Evolutionary conservation across 2,888 invertebrate genomes (phyloP).

Genomic region (Caenorhabditis wallacei): DNA sequence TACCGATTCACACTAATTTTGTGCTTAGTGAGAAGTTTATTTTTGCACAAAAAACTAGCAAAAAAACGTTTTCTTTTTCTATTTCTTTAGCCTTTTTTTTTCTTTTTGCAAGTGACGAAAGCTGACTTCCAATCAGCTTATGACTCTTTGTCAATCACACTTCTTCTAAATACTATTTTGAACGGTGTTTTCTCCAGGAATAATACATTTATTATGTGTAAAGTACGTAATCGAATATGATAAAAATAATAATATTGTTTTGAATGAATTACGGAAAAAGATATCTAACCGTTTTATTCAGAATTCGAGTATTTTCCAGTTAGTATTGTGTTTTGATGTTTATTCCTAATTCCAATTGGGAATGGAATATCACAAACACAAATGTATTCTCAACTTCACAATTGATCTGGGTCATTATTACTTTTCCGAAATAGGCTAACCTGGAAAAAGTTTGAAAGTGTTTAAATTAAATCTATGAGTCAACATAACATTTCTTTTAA

Average conservation of each 20-base stretch:
- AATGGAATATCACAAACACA: too few relatives aligned
- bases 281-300: too few relatives aligned
- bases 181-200: constrained; percentile 19
- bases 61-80: neutral
- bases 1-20: constrained; percentile 55
- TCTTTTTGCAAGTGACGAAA: constrained; percentile 16
- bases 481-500: too few relatives aligned
- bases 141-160: constrained; percentile 19
- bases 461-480: too few relatives aligned
- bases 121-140: constrained; percentile 4
- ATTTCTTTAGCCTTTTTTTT: constrained; percentile 6
- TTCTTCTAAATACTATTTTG: constrained; percentile 4
- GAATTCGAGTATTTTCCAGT: too few relatives aligned
- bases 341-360: too few relatives aligned
- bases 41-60: constrained; percentile 1
- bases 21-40: neutral
- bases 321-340: too few relatives aligned
- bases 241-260: neutral
- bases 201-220: neutral
- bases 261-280: neutral
- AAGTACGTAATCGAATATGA: neutral
- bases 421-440: too few relatives aligned
- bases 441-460: too few relatives aligned
- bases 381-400: too few relatives aligned
- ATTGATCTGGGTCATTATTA: too few relatives aligned